Base-by-base conservation (phyloP, 2,113 vertebrate species). In the Prunella fulvescens region DNA sequence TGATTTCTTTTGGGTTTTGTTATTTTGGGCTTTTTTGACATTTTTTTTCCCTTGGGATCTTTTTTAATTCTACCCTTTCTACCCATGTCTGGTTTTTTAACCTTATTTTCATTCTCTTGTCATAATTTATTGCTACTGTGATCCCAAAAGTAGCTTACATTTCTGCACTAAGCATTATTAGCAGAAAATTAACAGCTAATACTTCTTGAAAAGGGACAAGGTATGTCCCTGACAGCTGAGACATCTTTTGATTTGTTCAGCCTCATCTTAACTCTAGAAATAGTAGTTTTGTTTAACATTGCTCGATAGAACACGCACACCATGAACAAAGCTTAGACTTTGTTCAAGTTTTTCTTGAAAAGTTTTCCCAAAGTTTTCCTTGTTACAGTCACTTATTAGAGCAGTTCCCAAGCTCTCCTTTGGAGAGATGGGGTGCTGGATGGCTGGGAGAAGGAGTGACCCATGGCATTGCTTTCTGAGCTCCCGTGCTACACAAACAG, bases 251-350 rank as follows among this genome's bases (percentile, higher is more conserved):
- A 54, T 57, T 64, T n/a, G 5, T 53, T 82, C 42, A 14, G 15
- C 29, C 33, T 19, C 37, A 44, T 47, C 12, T 61, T 57, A 77
- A 35, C 22, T 70, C 76, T 22, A 19, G 45, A 67, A 61, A 31
- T 2, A 19, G 56, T 6, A 60, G 40, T 51, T 94, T 45, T 65
- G 6, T 86, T 77, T n/a, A 40, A 53, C 12, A 15, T 10, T 48
- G 20, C 31, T 64, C 11, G 0, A 0, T 29, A 11, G 16, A 26
- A 16, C 25, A 40, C 4, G 1, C 7, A n/a, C 14, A 45, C 17
- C 19, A 20, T 7, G 19, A 77, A 25, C 14, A 64, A 76, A 72
- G 39, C 25, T 71, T 4, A 31, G 19, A 4, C 25, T 10, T 37
- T 37, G 37, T 37, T 37, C 37, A 37, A 37, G 37, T 37, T 37